phyloP scores from a whole-genome alignment of 1,140 invertebrate species.

The Magallana angulata region DNA sequence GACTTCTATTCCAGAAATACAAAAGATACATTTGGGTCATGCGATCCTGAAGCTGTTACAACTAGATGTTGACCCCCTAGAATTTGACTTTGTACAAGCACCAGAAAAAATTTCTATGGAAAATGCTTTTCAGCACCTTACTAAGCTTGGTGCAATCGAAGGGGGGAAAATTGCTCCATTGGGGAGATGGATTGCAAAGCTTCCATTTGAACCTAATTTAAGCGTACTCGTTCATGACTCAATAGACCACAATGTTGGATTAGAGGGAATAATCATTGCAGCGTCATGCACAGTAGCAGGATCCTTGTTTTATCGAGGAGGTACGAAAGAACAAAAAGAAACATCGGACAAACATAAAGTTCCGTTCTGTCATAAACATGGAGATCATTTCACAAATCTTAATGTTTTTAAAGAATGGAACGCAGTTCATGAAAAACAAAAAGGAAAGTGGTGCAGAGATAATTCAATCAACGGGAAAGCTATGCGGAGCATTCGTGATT shows the following conservation, averaged over 20 bases:
- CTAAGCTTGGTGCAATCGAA: slow-evolving; percentile 64
- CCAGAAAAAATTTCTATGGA: slow-evolving; percentile 65
- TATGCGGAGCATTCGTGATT: slow-evolving; percentile 66
- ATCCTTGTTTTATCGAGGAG: slow-evolving; percentile 67
- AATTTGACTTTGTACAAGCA: slow-evolving; percentile 74
- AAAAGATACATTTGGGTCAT: slow-evolving; percentile 70
- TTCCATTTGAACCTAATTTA: slow-evolving; percentile 72
- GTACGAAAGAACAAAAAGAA: slow-evolving; percentile 83
- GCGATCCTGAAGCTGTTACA: slow-evolving; percentile 72
- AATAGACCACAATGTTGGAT: slow-evolving; percentile 82
- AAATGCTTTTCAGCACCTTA: slow-evolving; percentile 61
- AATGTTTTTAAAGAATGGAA: slow-evolving; percentile 88
- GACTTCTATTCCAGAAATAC: slow-evolving; percentile 71
- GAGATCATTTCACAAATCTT: slow-evolving; percentile 94
- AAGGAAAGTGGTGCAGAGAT: slow-evolving; percentile 69
- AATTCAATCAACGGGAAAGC: slow-evolving; percentile 72
- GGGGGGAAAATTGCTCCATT: slow-evolving; percentile 71
- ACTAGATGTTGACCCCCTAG: slow-evolving; percentile 67
- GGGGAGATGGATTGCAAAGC: slow-evolving; percentile 72
- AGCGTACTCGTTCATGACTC: slow-evolving; percentile 64
- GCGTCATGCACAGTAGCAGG: slow-evolving; percentile 60
- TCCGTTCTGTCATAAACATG: slow-evolving; percentile 85
- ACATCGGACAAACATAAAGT: slow-evolving; percentile 86
- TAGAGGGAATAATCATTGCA: slow-evolving; percentile 77
- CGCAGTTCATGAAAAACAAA: slow-evolving; percentile 60